Evolutionary conservation across 1,140 invertebrate genomes (phyloP), one percentile per base, ranked within the genome.

Genomic region (Lepeophtheirus salmonis): DNA sequence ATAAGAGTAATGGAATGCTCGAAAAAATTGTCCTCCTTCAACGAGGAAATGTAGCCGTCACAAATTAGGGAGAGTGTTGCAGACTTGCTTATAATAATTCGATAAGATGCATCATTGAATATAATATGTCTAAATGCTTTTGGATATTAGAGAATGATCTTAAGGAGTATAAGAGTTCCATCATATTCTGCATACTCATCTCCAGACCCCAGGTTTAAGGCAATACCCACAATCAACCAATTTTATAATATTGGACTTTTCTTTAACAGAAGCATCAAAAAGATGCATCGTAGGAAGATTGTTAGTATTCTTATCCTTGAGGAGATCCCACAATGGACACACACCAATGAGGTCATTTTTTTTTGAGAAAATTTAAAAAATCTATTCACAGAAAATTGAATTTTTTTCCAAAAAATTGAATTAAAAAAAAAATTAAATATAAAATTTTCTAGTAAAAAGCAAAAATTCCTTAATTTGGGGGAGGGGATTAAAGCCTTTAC

Each of bases 181-280:
- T 57, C 55, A 16, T 17, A n/a, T n/a, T 57, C 55, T 17, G 26
- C 17, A 41, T 57, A 57, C 23, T 30, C 16, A 41, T 57, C 55
- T n/a, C n/a, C n/a, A n/a, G n/a, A n/a, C n/a, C 2, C 23, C 55
- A 1, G 16, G 20, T 30, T 17, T 14, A 18, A 17, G 20, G 26
- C 55, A 57, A 16, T 12, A 25, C 2, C 6, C 12, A n/a, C 55
- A 57, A 24, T 26, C 22, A 2, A 57, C 14, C 30, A 57, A 57
- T 17, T 57, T 57, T 13, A 57, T 16, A 41, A 57, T 41, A 24
- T 57, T 57, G 55, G 55, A 57, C 30, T 57, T 57, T 24, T 30
- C 16, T 24, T 3, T 14, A 16, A 57, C 20, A 23, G 22, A n/a
- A 14, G 21, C 16, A 48, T 57, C 55, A 21, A 26, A 57, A 10